Evolutionary conservation across 2,113 vertebrate genomes (phyloP).

Genomic region (Lipophrys pholis): DNA sequence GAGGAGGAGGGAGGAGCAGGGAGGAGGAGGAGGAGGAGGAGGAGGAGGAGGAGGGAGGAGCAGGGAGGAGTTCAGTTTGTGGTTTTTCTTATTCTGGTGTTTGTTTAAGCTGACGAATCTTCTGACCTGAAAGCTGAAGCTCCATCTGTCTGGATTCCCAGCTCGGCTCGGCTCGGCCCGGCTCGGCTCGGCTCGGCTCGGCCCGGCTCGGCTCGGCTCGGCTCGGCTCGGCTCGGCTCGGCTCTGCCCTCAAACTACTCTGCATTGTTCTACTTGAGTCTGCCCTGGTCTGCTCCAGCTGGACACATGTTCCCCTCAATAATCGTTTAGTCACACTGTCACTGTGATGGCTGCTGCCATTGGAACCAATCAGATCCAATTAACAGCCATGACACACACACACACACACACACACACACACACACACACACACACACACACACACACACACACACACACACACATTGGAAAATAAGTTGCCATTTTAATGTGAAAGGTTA

Average conservation of each 20-base stretch:
- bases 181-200: no score
- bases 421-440: slow-evolving; percentile 12
- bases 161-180: no score
- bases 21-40: no score
- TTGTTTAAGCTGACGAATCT: no score
- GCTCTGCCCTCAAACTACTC: neutral
- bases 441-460: slow-evolving; percentile 12
- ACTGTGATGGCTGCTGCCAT: slow-evolving; percentile 60
- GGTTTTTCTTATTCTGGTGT: no score
- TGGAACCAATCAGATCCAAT: slow-evolving; percentile 66
- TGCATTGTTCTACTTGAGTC: slow-evolving; percentile 3
- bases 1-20: no score
- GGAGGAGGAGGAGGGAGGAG: no score
- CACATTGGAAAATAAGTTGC: slow-evolving; percentile 21
- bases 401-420: slow-evolving; percentile 8
- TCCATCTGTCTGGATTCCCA: no score
- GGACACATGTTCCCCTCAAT: slow-evolving; percentile 59
- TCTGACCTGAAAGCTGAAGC: no score
- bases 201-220: no score
- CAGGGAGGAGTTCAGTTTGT: no score
- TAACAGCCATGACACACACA: slow-evolving; percentile 55
- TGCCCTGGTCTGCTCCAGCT: slow-evolving; percentile 36
- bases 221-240: no score
- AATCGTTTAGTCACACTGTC: slow-evolving; percentile 65
- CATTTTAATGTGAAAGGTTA: slow-evolving; percentile 28